Conservation (phyloP, 2,797 vertebrate genomes). For the Pangasius mekongensis region DNA sequence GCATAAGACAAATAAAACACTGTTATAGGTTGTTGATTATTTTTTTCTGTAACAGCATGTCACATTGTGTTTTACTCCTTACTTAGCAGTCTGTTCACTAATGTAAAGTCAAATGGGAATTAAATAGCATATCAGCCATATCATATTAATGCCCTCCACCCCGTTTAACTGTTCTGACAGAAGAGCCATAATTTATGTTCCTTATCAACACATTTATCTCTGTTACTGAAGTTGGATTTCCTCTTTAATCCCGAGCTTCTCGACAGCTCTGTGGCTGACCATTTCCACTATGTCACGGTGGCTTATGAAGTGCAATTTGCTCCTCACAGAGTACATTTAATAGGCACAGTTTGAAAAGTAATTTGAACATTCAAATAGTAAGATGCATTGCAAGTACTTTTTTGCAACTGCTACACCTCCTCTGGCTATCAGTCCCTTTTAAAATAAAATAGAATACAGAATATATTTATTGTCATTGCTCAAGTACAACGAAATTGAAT, state of each 20-base stretch:
- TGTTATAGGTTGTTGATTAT: background rate
- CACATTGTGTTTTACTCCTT: background rate
- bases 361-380: slow-evolving; percentile 13
- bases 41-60: background rate
- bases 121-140: background rate
- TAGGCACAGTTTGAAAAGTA: slow-evolving; percentile 6
- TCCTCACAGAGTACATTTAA: background rate
- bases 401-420: background rate
- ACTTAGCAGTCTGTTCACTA: background rate
- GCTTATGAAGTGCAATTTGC: background rate
- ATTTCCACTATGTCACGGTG: background rate
- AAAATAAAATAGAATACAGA: background rate
- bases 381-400: background rate
- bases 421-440: no score
- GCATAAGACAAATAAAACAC: background rate
- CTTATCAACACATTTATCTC: background rate
- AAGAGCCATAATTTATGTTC: background rate
- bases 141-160: background rate
- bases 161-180: background rate
- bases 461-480: background rate
- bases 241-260: background rate
- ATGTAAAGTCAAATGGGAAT: background rate
- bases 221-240: background rate
- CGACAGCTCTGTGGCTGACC: background rate
- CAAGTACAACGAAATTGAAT: background rate